Base-by-base conservation (phyloP, 2,888 invertebrate genomes). In the Tetrapedia diversipes region DNA sequence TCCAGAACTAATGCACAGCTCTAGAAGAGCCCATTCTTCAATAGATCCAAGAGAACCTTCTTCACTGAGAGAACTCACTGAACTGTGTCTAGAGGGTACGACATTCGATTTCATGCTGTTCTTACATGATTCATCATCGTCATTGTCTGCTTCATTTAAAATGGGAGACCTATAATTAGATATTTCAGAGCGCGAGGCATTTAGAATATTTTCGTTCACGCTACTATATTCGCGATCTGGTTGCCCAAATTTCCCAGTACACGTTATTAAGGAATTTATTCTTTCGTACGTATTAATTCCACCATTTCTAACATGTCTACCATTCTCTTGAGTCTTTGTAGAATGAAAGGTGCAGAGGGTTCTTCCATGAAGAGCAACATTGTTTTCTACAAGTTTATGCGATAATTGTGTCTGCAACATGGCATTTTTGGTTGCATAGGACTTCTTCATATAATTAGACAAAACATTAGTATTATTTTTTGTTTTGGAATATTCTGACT, bases 1-100 rank as follows among this genome's bases (percentile, higher is more conserved):
- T 1, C 69, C 85, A 19, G 79, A 79, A 24, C 66, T 79, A 11
- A 85, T 85, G 43, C 82, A 85, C n/a, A 82, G n/a, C 14, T 85
- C 74, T 1, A 84, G 14, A 2, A 84, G 11, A 0, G 76, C 69
- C 82, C 78, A 85, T 10, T 84, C 82, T 7, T 83, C 80, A 32
- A 78, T 78, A 0, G 84, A 74, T 6, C 56, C 71, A 8, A 65
- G 57, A 7, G 82, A 76, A 11, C 73, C 66, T 4, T 77, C 80
- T 22, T 85, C 78, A 34, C 65, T 82, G 6, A 79, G 37, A 0
- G 82, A 79, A 41, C 72, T 85, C 7, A 39, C 66, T 0, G 83
- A 79, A 53, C 71, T 84, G 14, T 79, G 80, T 0, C 74, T 67
- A 2, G 75, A 80, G 1, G 69, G 72, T 2, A 51, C 49, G 7